Conservation (phyloP, 2,797 vertebrate species). For the Melanotaenia pygmaea region DNA sequence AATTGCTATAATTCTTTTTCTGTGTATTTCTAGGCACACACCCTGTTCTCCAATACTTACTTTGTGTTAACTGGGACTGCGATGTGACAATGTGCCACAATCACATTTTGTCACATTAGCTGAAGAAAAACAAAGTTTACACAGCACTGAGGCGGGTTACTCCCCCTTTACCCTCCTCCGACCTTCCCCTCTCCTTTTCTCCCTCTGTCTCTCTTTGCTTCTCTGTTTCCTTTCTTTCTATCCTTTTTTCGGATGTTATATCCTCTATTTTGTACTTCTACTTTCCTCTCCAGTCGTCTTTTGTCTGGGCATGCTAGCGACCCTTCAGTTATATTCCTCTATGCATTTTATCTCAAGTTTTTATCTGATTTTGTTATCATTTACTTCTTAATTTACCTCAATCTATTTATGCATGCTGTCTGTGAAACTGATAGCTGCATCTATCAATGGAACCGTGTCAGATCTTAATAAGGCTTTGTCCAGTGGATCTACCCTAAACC, state of each 20-base stretch:
- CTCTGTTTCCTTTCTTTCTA: constrained; percentile 72
- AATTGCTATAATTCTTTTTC: constrained; percentile 67
- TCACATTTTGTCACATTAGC: constrained; percentile 93
- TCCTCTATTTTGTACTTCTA: constrained; percentile 75
- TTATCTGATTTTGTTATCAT: constrained; percentile 85
- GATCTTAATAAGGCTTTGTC: constrained; percentile 99
- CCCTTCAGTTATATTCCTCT: constrained; percentile 90
- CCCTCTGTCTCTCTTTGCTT: constrained; percentile 76
- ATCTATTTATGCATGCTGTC: constrained; percentile 98
- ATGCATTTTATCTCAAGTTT: constrained; percentile 88
- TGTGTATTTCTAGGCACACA: constrained; percentile 78
- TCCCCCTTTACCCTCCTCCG: constrained; percentile 82
- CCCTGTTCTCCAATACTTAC: constrained; percentile 76
- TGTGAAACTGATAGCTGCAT: constrained; percentile 99
- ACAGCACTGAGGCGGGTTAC: constrained; percentile 92
- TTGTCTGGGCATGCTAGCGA: constrained; percentile 91
- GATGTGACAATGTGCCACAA: constrained; percentile 92
- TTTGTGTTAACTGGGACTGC: constrained; percentile 89
- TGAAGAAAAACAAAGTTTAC: constrained; percentile 85
- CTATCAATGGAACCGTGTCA: constrained; percentile 99
- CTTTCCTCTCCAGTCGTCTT: constrained; percentile 85
- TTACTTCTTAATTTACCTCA: constrained; percentile 86
- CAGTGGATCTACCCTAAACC: constrained; percentile 99
- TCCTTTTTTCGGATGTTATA: constrained; percentile 70
- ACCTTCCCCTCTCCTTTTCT: constrained; percentile 77